Base-by-base conservation (phyloP, 2,797 vertebrate species). In the Gymnopithys bicolor region DNA sequence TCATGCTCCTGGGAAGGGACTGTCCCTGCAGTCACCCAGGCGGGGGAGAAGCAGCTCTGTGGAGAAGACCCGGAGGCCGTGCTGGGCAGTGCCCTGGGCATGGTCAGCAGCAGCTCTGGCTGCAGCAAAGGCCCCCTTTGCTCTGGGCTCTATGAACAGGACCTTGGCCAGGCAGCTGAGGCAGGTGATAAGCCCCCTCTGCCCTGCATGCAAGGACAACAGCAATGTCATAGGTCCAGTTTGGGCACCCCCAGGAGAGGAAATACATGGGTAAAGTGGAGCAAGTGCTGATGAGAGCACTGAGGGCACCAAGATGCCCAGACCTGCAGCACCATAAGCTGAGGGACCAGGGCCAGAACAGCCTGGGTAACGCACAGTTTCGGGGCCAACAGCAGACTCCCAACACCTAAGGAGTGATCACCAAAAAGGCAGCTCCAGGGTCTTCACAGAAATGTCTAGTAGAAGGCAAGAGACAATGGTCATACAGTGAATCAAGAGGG, bases 361-460 rank as follows among this genome's bases (percentile, higher is more conserved):
- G 56, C 17, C 25, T 6, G 55, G 10, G 19, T 25, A 32, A 56
- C 39, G 12, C 43, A 19, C 8, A 28, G 28, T 6, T 53, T 39
- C 39, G 12, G 21, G 5, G 7, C 4, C 28, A 73, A 13, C 30
- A 27, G 32, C 53, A 51, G 48, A 5, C 11, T 30, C 19, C 28
- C 8, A 39, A 67, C 77, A 58, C n/a, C 35, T 33, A 11, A 8
- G 10, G 6, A 51, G 21, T 1, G 5, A 13, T 18, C 27, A 24
- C n/a, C 0, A 1, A 12, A 46, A 52, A 64, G 28, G 6, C 4
- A 25, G 19, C 8, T 8, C 14, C 19, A 35, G 11, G 8, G 18
- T 62, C 48, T 41, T 23, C 46, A 27, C 13, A 56, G 9, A 23
- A 33, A 3, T 30, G 32, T 8, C 10, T 9, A 8, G 22, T 7